A percentile compares a stretch with the other conserved stretches of the same genome.
These are phyloP conservation scores for Andrena chrysosceles DNA, from an alignment of 2,888 invertebrate species.

Conservation along the genomic window DNA sequence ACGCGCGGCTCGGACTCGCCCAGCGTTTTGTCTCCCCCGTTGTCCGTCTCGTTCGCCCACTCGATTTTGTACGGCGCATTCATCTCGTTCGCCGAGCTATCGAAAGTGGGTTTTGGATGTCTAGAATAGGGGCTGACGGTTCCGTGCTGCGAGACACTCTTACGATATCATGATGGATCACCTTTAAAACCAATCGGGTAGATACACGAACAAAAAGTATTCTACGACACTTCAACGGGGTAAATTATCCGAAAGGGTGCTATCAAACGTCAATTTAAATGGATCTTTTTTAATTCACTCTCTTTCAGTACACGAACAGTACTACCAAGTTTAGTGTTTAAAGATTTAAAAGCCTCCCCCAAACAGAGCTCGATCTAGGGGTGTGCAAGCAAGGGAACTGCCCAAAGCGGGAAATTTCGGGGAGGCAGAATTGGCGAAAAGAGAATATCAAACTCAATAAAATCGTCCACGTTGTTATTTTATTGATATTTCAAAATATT, in stretches of 20 bases:
- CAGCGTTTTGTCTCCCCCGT: background rate
- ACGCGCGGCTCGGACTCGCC: background rate
- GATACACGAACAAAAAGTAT: background rate
- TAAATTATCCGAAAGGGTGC: background rate
- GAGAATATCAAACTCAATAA: too few species aligned
- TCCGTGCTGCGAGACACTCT: background rate
- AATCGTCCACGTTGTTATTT: too few species aligned
- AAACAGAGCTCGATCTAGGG: too few species aligned
- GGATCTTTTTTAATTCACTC: too few species aligned
- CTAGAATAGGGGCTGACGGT: background rate
- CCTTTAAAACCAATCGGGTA: background rate
- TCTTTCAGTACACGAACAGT: too few species aligned
- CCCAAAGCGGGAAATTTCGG: too few species aligned
- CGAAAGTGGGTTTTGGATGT: background rate
- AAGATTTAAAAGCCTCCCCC: too few species aligned
- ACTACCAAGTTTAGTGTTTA: too few species aligned
- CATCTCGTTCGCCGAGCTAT: background rate
- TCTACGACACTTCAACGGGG: background rate
- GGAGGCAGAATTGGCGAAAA: too few species aligned
- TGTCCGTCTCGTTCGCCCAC: background rate
- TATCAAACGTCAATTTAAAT: too few species aligned
- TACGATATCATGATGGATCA: background rate
- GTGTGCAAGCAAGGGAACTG: too few species aligned
- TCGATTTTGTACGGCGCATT: background rate
- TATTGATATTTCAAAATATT: too few species aligned